phyloP scores from a whole-genome alignment of 2,113 vertebrate genomes.

The Lasiurus cinereus region DNA sequence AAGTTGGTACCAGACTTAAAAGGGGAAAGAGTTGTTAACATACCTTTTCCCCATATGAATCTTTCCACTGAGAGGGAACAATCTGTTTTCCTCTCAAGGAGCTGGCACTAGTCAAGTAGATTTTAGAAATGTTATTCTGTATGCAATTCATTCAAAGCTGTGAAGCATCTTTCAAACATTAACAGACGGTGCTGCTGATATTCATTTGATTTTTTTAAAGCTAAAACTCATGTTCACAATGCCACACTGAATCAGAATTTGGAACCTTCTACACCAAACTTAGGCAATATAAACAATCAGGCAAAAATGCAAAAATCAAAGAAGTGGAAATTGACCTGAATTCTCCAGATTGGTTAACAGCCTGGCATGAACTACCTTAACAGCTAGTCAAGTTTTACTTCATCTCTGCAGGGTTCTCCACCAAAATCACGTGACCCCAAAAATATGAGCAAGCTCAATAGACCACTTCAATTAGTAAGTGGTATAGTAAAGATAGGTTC shows the following conservation, averaged over 20 bases:
- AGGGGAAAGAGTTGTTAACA: neutral
- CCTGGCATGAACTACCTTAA: neutral
- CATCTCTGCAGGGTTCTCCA: neutral
- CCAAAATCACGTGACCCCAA: neutral
- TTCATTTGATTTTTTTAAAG: neutral
- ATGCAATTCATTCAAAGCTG: slow-evolving; percentile 38
- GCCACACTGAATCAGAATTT: neutral
- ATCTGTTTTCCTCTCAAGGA: slow-evolving; percentile 13
- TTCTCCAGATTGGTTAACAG: neutral
- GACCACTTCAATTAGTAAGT: slow-evolving; percentile 2
- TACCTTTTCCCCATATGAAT: neutral
- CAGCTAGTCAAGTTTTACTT: neutral
- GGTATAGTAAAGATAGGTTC: neutral
- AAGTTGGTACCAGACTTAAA: slow-evolving; percentile 11
- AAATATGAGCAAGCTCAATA: neutral
- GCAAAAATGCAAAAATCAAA: neutral
- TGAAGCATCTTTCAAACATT: slow-evolving; percentile 49
- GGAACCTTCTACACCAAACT: neutral
- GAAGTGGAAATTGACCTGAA: neutral
- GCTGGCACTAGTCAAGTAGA: slow-evolving; percentile 7
- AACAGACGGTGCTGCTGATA: slow-evolving; percentile 16
- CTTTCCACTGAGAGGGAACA: neutral
- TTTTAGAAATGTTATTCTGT: slow-evolving; percentile 42
- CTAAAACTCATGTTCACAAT: neutral
- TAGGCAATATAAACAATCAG: neutral